Conservation (phyloP, 2,113 vertebrate genomes). For the Ranitomeya variabilis region DNA sequence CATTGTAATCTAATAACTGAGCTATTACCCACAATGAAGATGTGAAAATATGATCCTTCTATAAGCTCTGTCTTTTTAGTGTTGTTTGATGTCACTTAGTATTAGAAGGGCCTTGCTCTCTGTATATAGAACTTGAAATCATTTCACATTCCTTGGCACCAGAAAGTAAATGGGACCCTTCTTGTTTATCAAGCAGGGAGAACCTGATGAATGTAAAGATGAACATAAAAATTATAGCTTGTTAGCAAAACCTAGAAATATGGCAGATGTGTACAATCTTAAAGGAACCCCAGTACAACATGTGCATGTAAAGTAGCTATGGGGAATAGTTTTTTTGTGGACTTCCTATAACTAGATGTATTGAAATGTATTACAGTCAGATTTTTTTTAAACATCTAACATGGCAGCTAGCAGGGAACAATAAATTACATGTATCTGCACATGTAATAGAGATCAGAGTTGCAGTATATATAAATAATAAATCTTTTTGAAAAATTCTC, state of each 20-base stretch:
- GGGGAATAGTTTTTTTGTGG: neutral
- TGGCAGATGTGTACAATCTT: neutral
- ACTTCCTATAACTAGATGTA: too few species aligned
- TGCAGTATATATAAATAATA: too few species aligned
- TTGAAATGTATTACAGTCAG: too few species aligned
- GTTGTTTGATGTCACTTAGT: too few species aligned
- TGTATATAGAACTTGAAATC: neutral
- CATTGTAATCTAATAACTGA: too few species aligned
- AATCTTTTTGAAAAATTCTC: neutral
- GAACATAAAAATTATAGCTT: neutral
- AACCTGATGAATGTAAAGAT: constrained; percentile 1
- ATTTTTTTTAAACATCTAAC: neutral
- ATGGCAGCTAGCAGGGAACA: neutral
- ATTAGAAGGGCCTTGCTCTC: neutral
- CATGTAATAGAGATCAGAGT: neutral
- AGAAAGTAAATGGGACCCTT: neutral
- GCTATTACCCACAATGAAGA: neutral
- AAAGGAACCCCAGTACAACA: neutral
- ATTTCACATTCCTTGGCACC: neutral
- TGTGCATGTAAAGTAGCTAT: neutral
- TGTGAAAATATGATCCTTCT: neutral
- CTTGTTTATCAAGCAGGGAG: neutral
- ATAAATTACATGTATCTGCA: neutral
- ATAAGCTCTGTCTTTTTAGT: neutral
- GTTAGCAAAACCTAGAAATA: neutral